Evolutionary conservation across 2,797 vertebrate species (phyloP), one percentile per base, ranked within the genome.

Genomic region (Thaleichthys pacificus): DNA sequence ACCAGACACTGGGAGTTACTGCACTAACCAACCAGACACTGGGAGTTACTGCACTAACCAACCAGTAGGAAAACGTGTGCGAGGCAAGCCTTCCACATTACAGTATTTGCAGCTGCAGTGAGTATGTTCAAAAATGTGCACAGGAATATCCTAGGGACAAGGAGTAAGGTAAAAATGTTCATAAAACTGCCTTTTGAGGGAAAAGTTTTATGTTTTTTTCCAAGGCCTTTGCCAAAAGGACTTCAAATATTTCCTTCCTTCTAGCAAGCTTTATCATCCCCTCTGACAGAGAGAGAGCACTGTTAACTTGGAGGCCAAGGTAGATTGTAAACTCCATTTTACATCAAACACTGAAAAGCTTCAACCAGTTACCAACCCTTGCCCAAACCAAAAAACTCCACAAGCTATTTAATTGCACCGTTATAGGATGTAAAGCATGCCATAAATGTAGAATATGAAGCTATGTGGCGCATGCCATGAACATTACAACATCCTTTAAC

Each of bases 51-150:
- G 85, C 79, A 64, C 83, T 81, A 82, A 91, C 78, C 86, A 87
- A 91, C 85, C 86, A 85, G 81, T 76, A 77, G 85, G 81, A 85
- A 81, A 86, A 85, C 82, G 80, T 90, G 87, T 80, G 87, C 66
- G 78, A 79, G 83, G 84, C 80, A 83, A 83, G 81, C 85, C 85
- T 87, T 80, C 85, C 79, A 87, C 82, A 60, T 49, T 76, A 78
- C 68, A 84, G 81, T 74, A 80, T 86, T 89, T 88, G 81, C 84
- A 91, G 84, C 85, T 89, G 84, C 49, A 82, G 65, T 77, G 78
- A 85, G 86, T 69, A 75, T 70, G 61, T 66, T 56, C 35, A 60
- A 51, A 61, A 71, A 73, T 80, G 80, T 54, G 69, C 80, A 56
- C 51, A 85, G 82, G 66, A 83, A 80, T 78, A 85, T 85, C 84